Evolutionary conservation across 2,113 vertebrate species (phyloP).

Genomic region (Coracopsis vasa): DNA sequence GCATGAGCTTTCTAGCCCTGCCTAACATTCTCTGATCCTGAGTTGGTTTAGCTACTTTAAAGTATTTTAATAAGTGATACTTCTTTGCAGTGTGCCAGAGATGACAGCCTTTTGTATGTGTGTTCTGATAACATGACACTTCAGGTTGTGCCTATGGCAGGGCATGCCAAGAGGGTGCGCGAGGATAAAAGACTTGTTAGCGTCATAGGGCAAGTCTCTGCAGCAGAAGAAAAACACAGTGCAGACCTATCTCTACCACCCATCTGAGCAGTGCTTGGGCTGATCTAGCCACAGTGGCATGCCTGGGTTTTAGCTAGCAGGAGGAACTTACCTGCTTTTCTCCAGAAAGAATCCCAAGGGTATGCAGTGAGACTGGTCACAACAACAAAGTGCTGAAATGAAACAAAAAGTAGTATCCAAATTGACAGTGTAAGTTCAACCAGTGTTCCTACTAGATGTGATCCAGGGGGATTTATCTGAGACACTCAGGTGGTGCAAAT

Average conservation of each 20-base stretch:
- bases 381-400: background rate
- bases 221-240: background rate
- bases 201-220: background rate
- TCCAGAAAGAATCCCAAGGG: background rate
- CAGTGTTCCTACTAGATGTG: background rate
- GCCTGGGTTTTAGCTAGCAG: background rate
- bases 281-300: background rate
- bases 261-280: background rate
- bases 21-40: background rate
- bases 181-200: background rate
- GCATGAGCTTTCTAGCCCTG: background rate
- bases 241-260: background rate
- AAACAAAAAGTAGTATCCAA: background rate
- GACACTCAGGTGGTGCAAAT: background rate
- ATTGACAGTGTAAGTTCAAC: background rate
- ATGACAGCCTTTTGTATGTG: background rate
- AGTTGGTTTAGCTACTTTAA: background rate
- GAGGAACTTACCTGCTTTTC: background rate
- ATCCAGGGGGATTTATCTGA: background rate
- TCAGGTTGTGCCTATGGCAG: background rate
- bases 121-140: background rate
- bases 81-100: background rate
- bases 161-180: accelerated
- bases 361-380: background rate
- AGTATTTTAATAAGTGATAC: background rate